Evolutionary conservation across 2,888 invertebrate genomes (phyloP), one percentile per base, ranked within the genome.

Genomic region (Conistra vaccinii): DNA sequence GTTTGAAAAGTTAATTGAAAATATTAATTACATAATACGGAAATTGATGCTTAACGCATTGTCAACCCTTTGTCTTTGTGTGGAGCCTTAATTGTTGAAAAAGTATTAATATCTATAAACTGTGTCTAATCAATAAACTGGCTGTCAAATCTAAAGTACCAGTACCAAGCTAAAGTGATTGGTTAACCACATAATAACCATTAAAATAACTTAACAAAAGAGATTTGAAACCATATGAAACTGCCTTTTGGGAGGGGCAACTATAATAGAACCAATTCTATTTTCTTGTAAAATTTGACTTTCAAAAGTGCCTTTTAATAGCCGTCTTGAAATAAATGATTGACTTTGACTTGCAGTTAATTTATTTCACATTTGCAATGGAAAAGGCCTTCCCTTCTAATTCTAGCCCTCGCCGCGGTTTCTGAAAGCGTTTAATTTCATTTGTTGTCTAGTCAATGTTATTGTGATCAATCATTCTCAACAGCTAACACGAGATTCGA

Each of bases 1-100:
- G 32, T 35, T 76, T 29, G 17, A 57, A 48, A 55, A 55, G 20
- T 45, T 39, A 67, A 48, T 68, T 57, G 29, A 68, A 57, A 69
- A 69, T 69, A 51, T 57, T 45, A 20, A 57, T 63, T 26, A n/a
- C n/a, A n/a, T n/a, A 51, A 62, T 53, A 57, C 23, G 42, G 32
- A 35, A 61, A 61, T 75, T 48, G 6, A 23, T 32, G 42, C 26
- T 42, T 58, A 23, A 51, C 7, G 29, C n/a, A 32, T 23, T 32
- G 6, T 1, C 26, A 23, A 42, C 5, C 17, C 2, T 3, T 42
- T 39, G 5, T 51, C 23, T 1, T 20, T 14, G 10, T 5, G 9
- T 23, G 45, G 7, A 61, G 17, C 20, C 10, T 57, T 10, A n/a
- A 45, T 69, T 48, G 1, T 48, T 58, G 4, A 23, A 10, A 39